Conservation (phyloP, 2,888 invertebrate genomes). For the Chorisops tibialis region DNA sequence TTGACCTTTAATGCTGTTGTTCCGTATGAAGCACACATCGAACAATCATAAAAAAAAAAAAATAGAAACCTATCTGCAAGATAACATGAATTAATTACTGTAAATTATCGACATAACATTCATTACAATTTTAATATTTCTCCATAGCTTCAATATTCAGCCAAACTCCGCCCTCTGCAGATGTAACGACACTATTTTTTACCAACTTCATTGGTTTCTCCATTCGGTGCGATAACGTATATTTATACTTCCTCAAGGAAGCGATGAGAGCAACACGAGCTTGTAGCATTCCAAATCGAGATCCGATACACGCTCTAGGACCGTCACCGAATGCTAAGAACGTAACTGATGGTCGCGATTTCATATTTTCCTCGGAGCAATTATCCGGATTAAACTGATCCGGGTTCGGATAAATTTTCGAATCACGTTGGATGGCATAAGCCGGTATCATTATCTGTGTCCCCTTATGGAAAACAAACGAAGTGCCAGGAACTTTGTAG, state of each 20-base stretch:
- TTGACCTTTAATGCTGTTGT: too few species aligned
- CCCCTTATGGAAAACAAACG: constrained; percentile 52
- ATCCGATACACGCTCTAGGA: constrained; percentile 23
- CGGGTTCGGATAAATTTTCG: too few species aligned
- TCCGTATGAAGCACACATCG: too few species aligned
- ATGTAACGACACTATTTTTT: background rate
- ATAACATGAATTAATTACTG: too few species aligned
- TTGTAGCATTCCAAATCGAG: constrained; percentile 26
- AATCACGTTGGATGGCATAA: constrained; percentile 57
- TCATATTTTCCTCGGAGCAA: constrained; percentile 55
- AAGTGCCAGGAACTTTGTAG: constrained; percentile 38
- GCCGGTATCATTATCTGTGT: constrained; percentile 54
- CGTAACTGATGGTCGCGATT: constrained; percentile 42
- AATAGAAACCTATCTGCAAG: too few species aligned
- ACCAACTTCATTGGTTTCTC: constrained; percentile 6
- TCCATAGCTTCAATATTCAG: too few species aligned
- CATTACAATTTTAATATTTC: too few species aligned
- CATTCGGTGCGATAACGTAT: background rate
- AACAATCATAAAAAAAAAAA: too few species aligned
- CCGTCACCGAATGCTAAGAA: constrained; percentile 26
- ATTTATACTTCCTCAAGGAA: background rate
- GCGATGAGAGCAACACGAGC: background rate
- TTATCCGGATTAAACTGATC: constrained; percentile 58
- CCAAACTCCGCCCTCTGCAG: constrained; percentile 7
- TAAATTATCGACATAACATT: too few species aligned